Conservation (phyloP, 2,888 invertebrate genomes). For the Sturmia bella region DNA sequence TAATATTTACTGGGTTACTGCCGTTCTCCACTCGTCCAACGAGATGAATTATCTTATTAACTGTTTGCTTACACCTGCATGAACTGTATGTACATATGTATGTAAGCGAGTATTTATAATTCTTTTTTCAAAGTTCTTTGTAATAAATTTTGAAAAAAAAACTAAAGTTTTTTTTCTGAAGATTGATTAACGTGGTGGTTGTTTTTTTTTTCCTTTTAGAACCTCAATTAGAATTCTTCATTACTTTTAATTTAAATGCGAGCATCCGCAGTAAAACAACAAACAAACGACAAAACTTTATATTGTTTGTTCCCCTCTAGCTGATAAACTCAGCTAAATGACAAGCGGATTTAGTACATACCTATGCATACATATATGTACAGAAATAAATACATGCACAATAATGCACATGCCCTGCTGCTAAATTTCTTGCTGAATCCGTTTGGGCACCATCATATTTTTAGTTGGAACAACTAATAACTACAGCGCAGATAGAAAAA, state of each 20-base stretch:
- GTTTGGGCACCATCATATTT: too few relatives aligned
- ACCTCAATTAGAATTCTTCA: slow-evolving; percentile 65
- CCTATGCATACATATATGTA: too few relatives aligned
- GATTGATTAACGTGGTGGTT: slow-evolving; percentile 27
- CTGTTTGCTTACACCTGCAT: slow-evolving; percentile 31
- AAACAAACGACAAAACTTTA: slow-evolving; percentile 20
- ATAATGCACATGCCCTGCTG: too few relatives aligned
- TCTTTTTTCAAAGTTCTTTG: slow-evolving; percentile 47
- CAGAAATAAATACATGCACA: too few relatives aligned
- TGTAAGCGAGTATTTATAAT: background rate
- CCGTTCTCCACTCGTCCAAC: too few relatives aligned
- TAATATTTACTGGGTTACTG: too few relatives aligned
- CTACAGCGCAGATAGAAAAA: too few relatives aligned
- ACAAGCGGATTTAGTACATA: too few relatives aligned
- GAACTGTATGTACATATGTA: background rate
- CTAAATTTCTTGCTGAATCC: too few relatives aligned
- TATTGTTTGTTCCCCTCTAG: slow-evolving; percentile 12
- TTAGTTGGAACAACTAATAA: too few relatives aligned
- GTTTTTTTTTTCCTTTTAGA: slow-evolving; percentile 24
- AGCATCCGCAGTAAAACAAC: slow-evolving; percentile 61
- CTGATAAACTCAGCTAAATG: background rate
- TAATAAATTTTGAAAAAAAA: slow-evolving; percentile 40
- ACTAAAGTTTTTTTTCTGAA: slow-evolving; percentile 27
- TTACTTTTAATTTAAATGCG: slow-evolving; percentile 68
- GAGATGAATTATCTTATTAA: too few relatives aligned